Evolutionary conservation across 2,888 invertebrate genomes (phyloP).

Genomic region (Diarsia rubi): DNA sequence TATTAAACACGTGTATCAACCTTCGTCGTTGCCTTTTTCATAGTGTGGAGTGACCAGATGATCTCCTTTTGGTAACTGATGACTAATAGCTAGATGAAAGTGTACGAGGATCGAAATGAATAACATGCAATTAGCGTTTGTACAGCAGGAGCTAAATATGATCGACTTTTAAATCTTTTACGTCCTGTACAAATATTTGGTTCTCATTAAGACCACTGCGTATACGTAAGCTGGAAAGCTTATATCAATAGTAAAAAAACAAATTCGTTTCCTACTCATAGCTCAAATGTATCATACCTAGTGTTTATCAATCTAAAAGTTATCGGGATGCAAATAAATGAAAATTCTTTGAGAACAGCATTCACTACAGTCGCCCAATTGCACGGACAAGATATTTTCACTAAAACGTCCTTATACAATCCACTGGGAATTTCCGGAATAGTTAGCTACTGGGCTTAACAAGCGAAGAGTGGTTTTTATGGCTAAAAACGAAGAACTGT

Average conservation of each 20-base stretch:
- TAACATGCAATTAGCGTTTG: background rate
- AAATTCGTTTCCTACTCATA: background rate
- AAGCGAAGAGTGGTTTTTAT: slow-evolving; percentile 12
- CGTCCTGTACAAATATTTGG: background rate
- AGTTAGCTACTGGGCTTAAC: slow-evolving; percentile 3
- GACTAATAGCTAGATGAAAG: background rate
- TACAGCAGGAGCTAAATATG: background rate
- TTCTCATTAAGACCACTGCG: background rate
- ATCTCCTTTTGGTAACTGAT: background rate
- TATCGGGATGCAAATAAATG: background rate
- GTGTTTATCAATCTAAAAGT: background rate
- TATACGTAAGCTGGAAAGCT: background rate
- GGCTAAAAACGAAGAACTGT: background rate
- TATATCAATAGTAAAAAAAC: background rate
- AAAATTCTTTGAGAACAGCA: background rate
- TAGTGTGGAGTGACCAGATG: background rate
- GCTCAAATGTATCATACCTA: background rate
- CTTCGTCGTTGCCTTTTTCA: background rate
- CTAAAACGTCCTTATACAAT: slow-evolving; percentile 1
- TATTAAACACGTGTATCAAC: background rate
- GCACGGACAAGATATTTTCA: slow-evolving; percentile 5
- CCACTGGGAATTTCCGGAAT: background rate
- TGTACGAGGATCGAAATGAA: background rate
- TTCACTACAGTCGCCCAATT: slow-evolving; percentile 1
- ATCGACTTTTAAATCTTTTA: background rate